Evolutionary conservation across 1,140 invertebrate species (phyloP), one percentile per base, ranked within the genome.

Genomic region (Leptopilina boulardi): DNA sequence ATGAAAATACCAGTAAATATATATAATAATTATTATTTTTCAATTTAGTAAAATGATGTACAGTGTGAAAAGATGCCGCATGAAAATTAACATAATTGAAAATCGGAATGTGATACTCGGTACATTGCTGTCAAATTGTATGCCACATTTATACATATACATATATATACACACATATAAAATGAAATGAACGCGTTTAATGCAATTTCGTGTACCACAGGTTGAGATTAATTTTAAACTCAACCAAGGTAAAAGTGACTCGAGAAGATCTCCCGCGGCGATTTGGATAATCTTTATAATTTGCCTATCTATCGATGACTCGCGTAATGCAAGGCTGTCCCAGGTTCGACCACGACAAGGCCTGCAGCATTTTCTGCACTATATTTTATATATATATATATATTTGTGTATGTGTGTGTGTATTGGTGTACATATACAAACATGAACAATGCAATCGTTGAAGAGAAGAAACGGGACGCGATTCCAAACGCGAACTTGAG

Each of bases 291-390:
- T 82, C 80, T 82, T 82, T 79, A 82, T 82, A 82, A 82, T 82
- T 79, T 82, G 42, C 77, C 77, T 82, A 82, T 82, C 80, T 75
- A 71, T 77, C 80, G 77, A 82, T 82, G 80, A 82, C 80, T 79
- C 80, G 80, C 77, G 80, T 82, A 82, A 82, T 82, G 73, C 76
- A 82, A 78, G 76, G 80, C 80, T 82, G 80, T 82, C 80, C 75
- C 15, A 51, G 44, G 76, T 66, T 41, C 77, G 54, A 77, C 70
- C 75, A 79, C 77, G 74, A 77, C 23, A 66, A 72, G 75, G 71
- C 80, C 44, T 41, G 13, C 44, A 77, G 75, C 74, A 18, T 21
- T 54, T 21, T 54, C 21, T 26, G 18, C 15, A 47, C 19, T 51
- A 42, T 38, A 38, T 38, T 38, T 38, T 38, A 66, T 59, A 34